Conservation (phyloP, 2,113 vertebrate species). For the Syngnathoides biaculeatus region DNA sequence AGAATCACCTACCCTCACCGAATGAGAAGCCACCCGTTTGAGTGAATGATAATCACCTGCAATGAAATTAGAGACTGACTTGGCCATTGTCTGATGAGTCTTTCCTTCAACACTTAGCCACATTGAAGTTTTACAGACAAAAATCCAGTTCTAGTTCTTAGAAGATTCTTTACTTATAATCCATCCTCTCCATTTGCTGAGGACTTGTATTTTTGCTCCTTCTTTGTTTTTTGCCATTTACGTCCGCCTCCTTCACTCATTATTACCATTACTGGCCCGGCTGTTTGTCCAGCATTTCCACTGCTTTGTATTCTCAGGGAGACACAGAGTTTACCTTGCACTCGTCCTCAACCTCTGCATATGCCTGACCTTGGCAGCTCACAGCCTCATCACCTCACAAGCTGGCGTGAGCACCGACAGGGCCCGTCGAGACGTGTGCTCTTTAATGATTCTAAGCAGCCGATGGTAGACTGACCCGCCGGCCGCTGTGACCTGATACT, state of each 20-base stretch:
- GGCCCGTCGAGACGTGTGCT: slow-evolving; percentile 43
- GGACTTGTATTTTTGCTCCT: neutral
- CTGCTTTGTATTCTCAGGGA: slow-evolving; percentile 63
- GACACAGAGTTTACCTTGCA: slow-evolving; percentile 57
- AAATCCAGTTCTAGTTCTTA: slow-evolving; percentile 9
- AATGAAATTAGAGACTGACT: slow-evolving; percentile 31
- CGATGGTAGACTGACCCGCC: slow-evolving; percentile 36
- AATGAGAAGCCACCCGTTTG: slow-evolving; percentile 40
- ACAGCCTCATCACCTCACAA: slow-evolving; percentile 27
- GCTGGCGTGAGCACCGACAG: slow-evolving; percentile 47
- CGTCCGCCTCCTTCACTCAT: neutral
- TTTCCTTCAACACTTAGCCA: slow-evolving; percentile 22
- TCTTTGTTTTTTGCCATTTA: slow-evolving; percentile 32
- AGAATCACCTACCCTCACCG: slow-evolving; percentile 26
- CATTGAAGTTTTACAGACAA: slow-evolving; percentile 21
- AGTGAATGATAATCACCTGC: slow-evolving; percentile 44
- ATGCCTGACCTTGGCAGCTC: slow-evolving; percentile 52
- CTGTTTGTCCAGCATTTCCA: slow-evolving; percentile 47
- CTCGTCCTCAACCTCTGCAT: slow-evolving; percentile 60
- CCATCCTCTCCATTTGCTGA: neutral
- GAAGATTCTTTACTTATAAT: neutral
- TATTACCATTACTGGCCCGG: slow-evolving; percentile 14
- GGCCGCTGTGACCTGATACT: slow-evolving; percentile 55
- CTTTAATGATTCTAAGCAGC: slow-evolving; percentile 65
- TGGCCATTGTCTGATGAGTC: slow-evolving; percentile 31